Evolutionary conservation across 2,797 vertebrate species (phyloP).

Genomic region (Aldrovandia affinis): DNA sequence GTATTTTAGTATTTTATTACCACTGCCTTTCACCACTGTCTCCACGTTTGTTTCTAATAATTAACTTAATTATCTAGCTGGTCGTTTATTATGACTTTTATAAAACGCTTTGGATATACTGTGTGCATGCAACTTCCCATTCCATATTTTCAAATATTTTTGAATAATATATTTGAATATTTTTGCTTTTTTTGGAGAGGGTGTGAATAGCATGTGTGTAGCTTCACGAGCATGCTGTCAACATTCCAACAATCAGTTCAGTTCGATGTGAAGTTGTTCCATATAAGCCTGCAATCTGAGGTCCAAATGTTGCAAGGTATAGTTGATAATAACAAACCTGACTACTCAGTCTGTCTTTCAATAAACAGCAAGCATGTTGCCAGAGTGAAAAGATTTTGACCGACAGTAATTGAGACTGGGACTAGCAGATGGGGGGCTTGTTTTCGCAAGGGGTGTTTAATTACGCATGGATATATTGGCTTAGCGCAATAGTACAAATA

Average conservation of each 20-base stretch:
- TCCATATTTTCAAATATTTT: neutral
- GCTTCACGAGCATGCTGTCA: neutral
- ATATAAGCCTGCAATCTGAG: neutral
- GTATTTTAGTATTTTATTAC: neutral
- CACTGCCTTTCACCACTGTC: neutral
- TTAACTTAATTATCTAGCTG: neutral
- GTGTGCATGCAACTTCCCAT: neutral
- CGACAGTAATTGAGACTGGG: neutral
- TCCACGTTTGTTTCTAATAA: neutral
- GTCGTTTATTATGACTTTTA: neutral
- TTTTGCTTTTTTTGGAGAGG: neutral
- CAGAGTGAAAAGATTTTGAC: constrained; percentile 1
- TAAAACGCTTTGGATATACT: neutral
- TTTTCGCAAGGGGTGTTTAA: neutral
- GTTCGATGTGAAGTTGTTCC: neutral
- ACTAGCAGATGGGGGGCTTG: neutral
- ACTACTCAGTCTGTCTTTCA: neutral
- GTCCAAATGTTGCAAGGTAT: neutral
- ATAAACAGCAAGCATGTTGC: neutral
- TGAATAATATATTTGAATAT: neutral
- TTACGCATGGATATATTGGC: neutral
- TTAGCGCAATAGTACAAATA: neutral
- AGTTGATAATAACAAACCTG: neutral
- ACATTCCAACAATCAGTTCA: neutral
- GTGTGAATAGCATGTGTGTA: neutral